phyloP scores from a whole-genome alignment of 2,113 vertebrate species.

The Cygnus atratus region DNA sequence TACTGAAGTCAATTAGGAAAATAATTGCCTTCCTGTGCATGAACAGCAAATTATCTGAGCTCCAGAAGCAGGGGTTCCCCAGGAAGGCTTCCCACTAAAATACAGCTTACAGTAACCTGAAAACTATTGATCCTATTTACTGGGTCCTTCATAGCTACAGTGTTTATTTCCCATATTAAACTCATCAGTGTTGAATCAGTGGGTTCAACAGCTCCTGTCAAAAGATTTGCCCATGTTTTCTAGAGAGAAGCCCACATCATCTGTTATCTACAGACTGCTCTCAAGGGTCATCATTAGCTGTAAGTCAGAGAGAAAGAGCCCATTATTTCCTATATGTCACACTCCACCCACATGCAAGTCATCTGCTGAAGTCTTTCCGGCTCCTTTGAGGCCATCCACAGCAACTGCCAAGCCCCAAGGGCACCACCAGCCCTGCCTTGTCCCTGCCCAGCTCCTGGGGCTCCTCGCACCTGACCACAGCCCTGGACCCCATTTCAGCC shows the following conservation, averaged over 20 bases:
- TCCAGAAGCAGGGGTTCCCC: constrained; percentile 4
- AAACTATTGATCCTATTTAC: background rate
- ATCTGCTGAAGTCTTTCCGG: background rate
- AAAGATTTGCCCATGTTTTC: constrained; percentile 29
- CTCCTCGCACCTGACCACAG: background rate
- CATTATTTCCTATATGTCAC: background rate
- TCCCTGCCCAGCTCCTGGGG: background rate
- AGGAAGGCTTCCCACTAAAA: constrained; percentile 13
- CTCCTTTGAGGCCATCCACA: background rate
- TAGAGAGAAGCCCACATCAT: background rate
- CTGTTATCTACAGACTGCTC: background rate
- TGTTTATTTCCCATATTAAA: background rate
- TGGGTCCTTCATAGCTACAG: background rate
- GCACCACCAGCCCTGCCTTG: background rate
- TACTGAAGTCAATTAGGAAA: constrained; percentile 22
- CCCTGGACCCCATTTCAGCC: background rate
- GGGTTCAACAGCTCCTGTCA: constrained; percentile 4
- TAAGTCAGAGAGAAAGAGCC: background rate
- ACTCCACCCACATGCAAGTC: background rate
- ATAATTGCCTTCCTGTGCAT: constrained; percentile 7
- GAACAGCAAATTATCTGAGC: background rate
- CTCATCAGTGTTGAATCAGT: background rate
- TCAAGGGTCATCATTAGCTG: background rate
- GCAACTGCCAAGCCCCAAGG: background rate
- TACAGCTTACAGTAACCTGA: background rate